These are phyloP conservation scores for Ennomos fuscantarius DNA, from an alignment of 2,888 invertebrate genomes.

Conservation along the genomic window DNA sequence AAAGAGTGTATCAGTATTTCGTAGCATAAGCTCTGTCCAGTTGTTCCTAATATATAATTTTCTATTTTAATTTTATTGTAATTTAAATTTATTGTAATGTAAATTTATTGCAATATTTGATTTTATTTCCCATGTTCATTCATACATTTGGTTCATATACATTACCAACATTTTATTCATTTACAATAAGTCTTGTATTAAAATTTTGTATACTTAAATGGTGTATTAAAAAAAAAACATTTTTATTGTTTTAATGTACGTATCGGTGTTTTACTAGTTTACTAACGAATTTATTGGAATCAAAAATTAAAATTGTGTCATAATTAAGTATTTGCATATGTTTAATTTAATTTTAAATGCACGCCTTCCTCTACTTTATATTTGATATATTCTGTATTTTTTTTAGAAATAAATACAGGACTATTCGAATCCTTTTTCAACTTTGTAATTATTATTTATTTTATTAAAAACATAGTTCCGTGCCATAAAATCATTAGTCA, in stretches of 20 bases:
- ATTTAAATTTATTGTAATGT: conserved; percentile 39
- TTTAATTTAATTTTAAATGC: conserved; percentile 33
- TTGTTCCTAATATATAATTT: conserved; percentile 71
- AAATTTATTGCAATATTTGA: conserved; percentile 29
- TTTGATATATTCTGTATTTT: conserved; percentile 30
- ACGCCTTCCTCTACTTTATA: conserved; percentile 18
- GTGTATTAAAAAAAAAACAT: conserved; percentile 26
- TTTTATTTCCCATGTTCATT: conserved; percentile 5
- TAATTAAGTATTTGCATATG: conserved; percentile 34
- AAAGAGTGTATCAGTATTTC: conserved; percentile 75
- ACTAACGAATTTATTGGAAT: conserved; percentile 43
- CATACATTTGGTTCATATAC: background rate
- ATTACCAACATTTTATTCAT: background rate
- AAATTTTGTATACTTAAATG: no score
- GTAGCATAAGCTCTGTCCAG: conserved; percentile 70
- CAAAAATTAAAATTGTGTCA: conserved; percentile 39
- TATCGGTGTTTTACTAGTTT: conserved; percentile 24
- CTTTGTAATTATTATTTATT: conserved; percentile 26
- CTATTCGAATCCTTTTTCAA: conserved; percentile 10
- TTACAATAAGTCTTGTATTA: no score
- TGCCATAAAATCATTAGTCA: conserved; percentile 59
- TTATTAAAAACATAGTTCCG: conserved; percentile 43
- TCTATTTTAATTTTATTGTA: conserved; percentile 16
- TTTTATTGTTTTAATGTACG: conserved; percentile 1
- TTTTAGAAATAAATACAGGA: conserved; percentile 25